phyloP scores from a whole-genome alignment of 1,140 invertebrate genomes.

The Caerostris extrusa region DNA sequence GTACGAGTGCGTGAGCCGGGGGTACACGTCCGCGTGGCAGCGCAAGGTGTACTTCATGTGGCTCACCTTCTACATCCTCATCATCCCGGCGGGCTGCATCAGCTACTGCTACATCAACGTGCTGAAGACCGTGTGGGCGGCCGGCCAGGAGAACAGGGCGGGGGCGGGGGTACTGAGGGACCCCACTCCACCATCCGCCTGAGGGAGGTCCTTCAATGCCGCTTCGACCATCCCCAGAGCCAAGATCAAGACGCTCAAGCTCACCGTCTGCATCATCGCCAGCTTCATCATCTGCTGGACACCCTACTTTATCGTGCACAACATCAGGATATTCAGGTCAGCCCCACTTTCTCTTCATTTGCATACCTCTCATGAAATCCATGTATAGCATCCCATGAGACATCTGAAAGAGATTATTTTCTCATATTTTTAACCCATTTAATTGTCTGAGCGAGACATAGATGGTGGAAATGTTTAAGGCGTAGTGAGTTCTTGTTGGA shows the following conservation, averaged over 20 bases:
- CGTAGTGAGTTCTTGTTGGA: too few relatives aligned
- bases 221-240: slow-evolving; percentile 79
- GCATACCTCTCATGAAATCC: background rate
- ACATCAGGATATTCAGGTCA: slow-evolving; percentile 80
- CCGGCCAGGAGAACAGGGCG: slow-evolving; percentile 49
- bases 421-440: background rate
- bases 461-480: too few relatives aligned
- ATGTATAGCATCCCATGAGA: too few relatives aligned
- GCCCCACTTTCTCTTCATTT: background rate
- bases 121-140: slow-evolving; percentile 82
- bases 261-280: slow-evolving; percentile 82
- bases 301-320: slow-evolving; percentile 82
- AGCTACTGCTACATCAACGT: slow-evolving; percentile 83
- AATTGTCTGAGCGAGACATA: too few relatives aligned
- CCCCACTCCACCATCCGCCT: slow-evolving; percentile 71
- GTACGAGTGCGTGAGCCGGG: slow-evolving; percentile 81
- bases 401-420: background rate
- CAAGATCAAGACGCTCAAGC: slow-evolving; percentile 82
- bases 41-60: slow-evolving; percentile 82
- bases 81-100: slow-evolving; percentile 82
- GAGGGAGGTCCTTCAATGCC: slow-evolving; percentile 79
- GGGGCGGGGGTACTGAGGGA: slow-evolving; percentile 16
- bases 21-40: slow-evolving; percentile 83
- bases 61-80: slow-evolving; percentile 81
- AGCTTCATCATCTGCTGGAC: slow-evolving; percentile 83